Evolutionary conservation across 2,113 vertebrate genomes (phyloP), one percentile per base, ranked within the genome.

Genomic region (Bolborhynchus lineola): DNA sequence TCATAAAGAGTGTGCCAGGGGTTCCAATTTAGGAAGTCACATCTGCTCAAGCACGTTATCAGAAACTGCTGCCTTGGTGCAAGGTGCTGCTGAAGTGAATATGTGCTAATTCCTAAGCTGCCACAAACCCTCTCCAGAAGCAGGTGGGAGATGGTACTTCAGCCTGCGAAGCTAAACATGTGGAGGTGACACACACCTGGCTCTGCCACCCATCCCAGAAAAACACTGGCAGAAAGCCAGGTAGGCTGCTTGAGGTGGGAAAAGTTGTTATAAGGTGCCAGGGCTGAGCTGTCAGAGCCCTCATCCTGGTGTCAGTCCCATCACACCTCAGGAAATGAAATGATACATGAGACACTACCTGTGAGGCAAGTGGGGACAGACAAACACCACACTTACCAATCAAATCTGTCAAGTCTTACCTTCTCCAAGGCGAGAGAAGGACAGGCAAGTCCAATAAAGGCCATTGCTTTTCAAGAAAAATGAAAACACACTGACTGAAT

Each of bases 301-400:
- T 44, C 25, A 41, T 20, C 29, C n/a, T 62, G n/a, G 64, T 52
- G 33, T 62, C 10, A 8, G 49, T 50, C 63, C 80, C 53, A 9
- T 35, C 17, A 19, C 18, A 46, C 35, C 31, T 49, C 68, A 39
- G 60, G 17, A 84, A 78, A 42, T 17, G 18, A 67, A 81, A 63
- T 20, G 15, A 39, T 39, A 21, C 1, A 2, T 9, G 15, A 81
- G 39, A 67, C 72, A 33, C 16, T 10, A 19, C 13, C 35, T 39
- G 75, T 0, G 11, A 47, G 72, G 10, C 37, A 75, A 39, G 17
- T 0, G 3, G 31, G 55, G 70, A 14, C 44, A 63, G 84, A 16
- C 0, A 1, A 59, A 13, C 55, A 41, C 18, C 9, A 3, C 13
- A 3, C 8, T 42, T 63, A 14, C 15, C 62, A 53, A 6, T 6